Base-by-base conservation (phyloP, 64 coral and sea anemone species). In the Pocillopora damicornis region DNA sequence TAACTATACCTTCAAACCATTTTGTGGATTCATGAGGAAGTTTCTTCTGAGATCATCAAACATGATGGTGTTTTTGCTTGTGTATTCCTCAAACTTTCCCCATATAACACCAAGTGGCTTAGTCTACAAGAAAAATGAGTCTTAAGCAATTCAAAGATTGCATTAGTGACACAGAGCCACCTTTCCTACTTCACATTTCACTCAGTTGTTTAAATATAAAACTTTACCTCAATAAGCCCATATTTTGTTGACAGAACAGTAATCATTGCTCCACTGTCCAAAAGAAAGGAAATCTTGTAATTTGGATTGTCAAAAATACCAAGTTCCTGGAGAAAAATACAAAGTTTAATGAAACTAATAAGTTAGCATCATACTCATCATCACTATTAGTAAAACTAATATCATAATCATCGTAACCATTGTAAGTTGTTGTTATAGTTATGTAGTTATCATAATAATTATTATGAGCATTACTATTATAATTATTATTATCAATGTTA, bases 191-290 rank as follows among this genome's bases (percentile, higher is more conserved):
- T 15, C 51, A 37, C 20, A 77, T 12, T 42, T 0, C 30, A 37
- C 51, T 51, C 42, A 2, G 7, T 51, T 7, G 3, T 51, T 7
- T 51, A 51, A 51, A 9, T n/a, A 79, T 0, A 37, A 15, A 17
- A 86, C 15, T 38, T 79, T 80, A 98, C 96, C 96, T 98, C 96
- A 66, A 98, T 98, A 59, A 98, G 93, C 35, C 96, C 93, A 75
- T 98, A 98, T 74, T 95, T 95, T 18, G 96, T 88, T 35, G 93
- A 90, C 42, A 90, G 74, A 10, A 98, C 93, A 11, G 96, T 98
- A 86, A 98, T 98, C 96, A 98, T 98, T 0, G 96, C 96, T n/a
- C 90, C 83, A 26, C 93, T 95, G 79, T 98, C 96, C 35, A 98
- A 30, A 6, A 94, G n/a, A 36, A 98, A 93, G 56, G 79, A 71